These are phyloP conservation scores for Lonchura striata DNA, from an alignment of 2,113 vertebrate genomes.

Conservation along the genomic window DNA sequence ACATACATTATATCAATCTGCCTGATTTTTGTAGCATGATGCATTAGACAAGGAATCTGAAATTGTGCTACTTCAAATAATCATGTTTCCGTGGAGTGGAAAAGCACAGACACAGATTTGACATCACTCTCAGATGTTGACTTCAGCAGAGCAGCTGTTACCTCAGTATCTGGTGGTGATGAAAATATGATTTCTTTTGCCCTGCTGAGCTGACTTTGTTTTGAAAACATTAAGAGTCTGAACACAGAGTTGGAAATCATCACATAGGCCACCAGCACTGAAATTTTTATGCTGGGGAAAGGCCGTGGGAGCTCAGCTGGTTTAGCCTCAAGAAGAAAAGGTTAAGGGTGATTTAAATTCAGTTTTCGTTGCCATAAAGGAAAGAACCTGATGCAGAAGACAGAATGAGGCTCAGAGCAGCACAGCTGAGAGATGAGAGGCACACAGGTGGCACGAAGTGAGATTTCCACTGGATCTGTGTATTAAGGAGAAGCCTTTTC, in stretches of 20 bases:
- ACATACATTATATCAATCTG: background rate
- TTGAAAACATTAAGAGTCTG: background rate
- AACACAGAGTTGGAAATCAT: background rate
- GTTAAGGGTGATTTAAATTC: background rate
- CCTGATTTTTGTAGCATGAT: rapidly evolving
- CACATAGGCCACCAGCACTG: background rate
- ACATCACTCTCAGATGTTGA: background rate
- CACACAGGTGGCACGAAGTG: background rate
- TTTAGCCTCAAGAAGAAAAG: background rate
- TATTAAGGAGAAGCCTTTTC: background rate
- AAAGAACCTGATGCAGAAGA: background rate
- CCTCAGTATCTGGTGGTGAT: background rate
- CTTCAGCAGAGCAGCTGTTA: background rate
- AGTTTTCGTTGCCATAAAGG: background rate
- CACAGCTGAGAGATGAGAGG: background rate
- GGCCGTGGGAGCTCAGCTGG: background rate
- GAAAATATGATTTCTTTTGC: rapidly evolving
- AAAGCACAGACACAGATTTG: background rate
- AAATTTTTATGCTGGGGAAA: background rate
- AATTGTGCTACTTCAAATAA: background rate
- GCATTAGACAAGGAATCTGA: background rate
- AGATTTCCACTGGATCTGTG: background rate
- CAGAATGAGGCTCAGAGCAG: background rate
- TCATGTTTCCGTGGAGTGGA: background rate
- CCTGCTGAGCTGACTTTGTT: background rate